phyloP scores from a whole-genome alignment of 2,888 invertebrate species.

The Drosophila fungiperda region DNA sequence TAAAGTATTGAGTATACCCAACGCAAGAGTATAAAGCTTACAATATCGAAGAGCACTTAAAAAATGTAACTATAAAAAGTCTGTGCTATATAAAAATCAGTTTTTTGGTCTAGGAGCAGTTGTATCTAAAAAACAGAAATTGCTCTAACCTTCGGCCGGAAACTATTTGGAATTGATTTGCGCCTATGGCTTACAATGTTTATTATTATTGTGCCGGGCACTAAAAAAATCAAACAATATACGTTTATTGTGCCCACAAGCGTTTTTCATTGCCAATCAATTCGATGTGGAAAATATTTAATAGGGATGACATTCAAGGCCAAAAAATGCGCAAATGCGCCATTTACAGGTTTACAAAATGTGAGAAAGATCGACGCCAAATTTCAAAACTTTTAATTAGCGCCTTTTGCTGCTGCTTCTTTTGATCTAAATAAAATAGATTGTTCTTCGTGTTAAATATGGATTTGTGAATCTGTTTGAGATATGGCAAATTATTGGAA shows the following conservation, averaged over 20 bases:
- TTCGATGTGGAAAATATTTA: slow-evolving; percentile 45
- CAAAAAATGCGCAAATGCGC: background rate
- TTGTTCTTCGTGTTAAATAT: slow-evolving; percentile 34
- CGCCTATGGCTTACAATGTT: slow-evolving; percentile 70
- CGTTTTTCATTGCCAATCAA: slow-evolving; percentile 77
- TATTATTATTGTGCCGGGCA: slow-evolving; percentile 65
- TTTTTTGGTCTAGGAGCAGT: slow-evolving; percentile 41
- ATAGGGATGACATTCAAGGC: slow-evolving; percentile 27
- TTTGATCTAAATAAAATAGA: slow-evolving; percentile 26
- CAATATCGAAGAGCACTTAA: slow-evolving; percentile 10
- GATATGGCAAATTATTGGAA: slow-evolving; percentile 37
- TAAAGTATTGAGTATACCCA: background rate
- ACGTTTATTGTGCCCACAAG: slow-evolving; percentile 70
- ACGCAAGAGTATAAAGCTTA: slow-evolving; percentile 21
- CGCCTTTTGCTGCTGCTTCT: slow-evolving; percentile 44
- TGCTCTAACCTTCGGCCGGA: slow-evolving; percentile 63
- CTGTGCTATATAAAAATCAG: slow-evolving; percentile 33
- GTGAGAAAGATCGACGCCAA: slow-evolving; percentile 24
- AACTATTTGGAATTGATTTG: slow-evolving; percentile 55
- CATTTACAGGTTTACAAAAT: slow-evolving; percentile 15
- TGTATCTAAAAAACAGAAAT: slow-evolving; percentile 47
- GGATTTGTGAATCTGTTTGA: slow-evolving; percentile 13
- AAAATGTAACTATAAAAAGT: slow-evolving; percentile 16
- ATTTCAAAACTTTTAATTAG: slow-evolving; percentile 68
- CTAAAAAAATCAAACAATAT: slow-evolving; percentile 75